These are phyloP conservation scores for Eulacestoma nigropectus DNA, from an alignment of 2,113 vertebrate genomes.

Conservation along the genomic window DNA sequence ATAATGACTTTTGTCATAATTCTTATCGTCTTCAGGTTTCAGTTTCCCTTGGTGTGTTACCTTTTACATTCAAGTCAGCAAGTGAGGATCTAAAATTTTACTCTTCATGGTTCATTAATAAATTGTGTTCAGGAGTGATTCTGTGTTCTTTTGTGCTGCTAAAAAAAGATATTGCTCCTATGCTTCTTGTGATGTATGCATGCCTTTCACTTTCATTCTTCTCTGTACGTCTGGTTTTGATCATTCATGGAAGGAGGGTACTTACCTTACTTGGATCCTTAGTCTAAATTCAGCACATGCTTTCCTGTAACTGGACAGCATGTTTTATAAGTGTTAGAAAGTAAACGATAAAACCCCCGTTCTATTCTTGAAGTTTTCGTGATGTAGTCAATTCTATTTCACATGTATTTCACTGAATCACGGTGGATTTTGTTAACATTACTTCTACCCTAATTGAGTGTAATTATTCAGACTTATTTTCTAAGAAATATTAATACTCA, in stretches of 20 bases:
- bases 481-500: not conserved
- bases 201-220: not conserved
- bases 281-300: not conserved
- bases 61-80: not conserved
- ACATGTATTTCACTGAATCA: not conserved
- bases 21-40: not conserved
- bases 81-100: not conserved
- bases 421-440: not conserved
- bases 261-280: not conserved
- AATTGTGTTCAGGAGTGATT: not conserved
- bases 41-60: not conserved
- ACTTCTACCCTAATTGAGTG: not conserved
- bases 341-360: rapidly evolving
- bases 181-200: not conserved
- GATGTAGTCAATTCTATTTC: not conserved
- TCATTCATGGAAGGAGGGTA: not conserved
- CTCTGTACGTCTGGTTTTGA: not conserved
- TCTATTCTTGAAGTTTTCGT: not conserved
- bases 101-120: not conserved
- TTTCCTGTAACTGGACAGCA: not conserved
- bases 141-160: not conserved
- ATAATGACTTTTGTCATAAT: not conserved
- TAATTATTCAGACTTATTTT: not conserved
- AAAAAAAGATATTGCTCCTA: not conserved
- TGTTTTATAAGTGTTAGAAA: not conserved